phyloP scores from a whole-genome alignment of 2,888 invertebrate species.

The Noctua janthina region DNA sequence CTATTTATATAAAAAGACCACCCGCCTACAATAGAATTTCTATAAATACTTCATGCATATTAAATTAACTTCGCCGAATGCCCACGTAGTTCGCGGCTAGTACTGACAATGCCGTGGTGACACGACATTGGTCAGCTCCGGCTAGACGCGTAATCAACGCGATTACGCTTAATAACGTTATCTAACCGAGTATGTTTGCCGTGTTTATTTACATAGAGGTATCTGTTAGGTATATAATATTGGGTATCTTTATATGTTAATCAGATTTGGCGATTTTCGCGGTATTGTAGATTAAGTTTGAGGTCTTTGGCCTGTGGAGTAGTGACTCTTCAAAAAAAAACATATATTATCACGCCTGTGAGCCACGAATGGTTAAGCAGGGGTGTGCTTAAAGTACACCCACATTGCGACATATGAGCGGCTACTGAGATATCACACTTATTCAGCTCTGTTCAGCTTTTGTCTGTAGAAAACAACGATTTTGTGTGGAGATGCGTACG shows the following conservation, averaged over 20 bases:
- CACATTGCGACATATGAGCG: background rate
- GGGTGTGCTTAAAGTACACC: background rate
- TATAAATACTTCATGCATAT: conserved; percentile 40
- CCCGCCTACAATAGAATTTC: conserved; percentile 11
- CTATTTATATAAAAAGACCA: conserved; percentile 23
- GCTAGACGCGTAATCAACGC: conserved; percentile 24
- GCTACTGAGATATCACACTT: too few species aligned
- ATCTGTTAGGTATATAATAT: conserved; percentile 4
- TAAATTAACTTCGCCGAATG: background rate
- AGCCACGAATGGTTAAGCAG: background rate
- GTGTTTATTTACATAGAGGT: conserved; percentile 52
- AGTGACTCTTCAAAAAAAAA: background rate
- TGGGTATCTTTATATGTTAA: conserved; percentile 6
- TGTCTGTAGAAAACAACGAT: too few species aligned
- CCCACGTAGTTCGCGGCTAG: conserved; percentile 24
- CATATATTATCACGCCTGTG: background rate
- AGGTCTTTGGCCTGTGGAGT: conserved; percentile 22
- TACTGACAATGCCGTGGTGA: conserved; percentile 42
- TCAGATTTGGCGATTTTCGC: conserved; percentile 22
- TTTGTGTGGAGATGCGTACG: too few species aligned
- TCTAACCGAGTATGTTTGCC: conserved; percentile 20
- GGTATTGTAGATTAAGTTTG: conserved; percentile 15
- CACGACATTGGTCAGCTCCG: conserved; percentile 52
- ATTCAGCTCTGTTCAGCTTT: too few species aligned
- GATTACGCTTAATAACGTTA: conserved; percentile 40